Percentiles rank a stretch among this genome's conserved stretches.
These are phyloP conservation scores for Nymphalis polychloros DNA, from an alignment of 2,888 invertebrate genomes.

Conservation along the genomic window DNA sequence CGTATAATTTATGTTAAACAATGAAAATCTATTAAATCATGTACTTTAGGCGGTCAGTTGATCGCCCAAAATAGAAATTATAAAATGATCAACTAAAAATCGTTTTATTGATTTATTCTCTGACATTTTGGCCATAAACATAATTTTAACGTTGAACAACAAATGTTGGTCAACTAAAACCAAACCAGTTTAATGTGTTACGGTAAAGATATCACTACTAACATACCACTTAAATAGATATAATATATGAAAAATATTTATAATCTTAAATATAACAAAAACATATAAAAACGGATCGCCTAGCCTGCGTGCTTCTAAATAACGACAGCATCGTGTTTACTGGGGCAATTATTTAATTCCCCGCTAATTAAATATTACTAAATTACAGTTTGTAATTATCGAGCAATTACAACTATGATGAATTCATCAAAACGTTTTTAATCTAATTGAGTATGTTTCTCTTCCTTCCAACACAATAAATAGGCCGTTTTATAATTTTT, in stretches of 20 bases:
- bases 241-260: neutral
- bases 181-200: too few species aligned
- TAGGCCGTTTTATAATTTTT: neutral
- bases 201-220: too few species aligned
- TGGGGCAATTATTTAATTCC: conserved; percentile 5
- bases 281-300: neutral
- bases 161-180: too few species aligned
- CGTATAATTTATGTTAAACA: too few species aligned
- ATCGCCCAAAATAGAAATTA: too few species aligned
- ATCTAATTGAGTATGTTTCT: conserved; percentile 6
- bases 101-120: too few species aligned
- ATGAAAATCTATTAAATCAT: too few species aligned
- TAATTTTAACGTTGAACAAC: too few species aligned
- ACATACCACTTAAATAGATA: too few species aligned
- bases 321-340: neutral
- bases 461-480: conserved; percentile 1
- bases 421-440: conserved; percentile 1
- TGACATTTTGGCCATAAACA: too few species aligned
- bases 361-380: conserved; percentile 7
- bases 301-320: neutral
- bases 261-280: neutral
- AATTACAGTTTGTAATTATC: conserved; percentile 1
- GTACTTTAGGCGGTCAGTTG: too few species aligned
- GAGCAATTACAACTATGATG: conserved; percentile 8
- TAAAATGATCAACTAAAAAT: too few species aligned